Base-by-base conservation (phyloP, 2,888 invertebrate genomes). In the Miltochrista miniata region DNA sequence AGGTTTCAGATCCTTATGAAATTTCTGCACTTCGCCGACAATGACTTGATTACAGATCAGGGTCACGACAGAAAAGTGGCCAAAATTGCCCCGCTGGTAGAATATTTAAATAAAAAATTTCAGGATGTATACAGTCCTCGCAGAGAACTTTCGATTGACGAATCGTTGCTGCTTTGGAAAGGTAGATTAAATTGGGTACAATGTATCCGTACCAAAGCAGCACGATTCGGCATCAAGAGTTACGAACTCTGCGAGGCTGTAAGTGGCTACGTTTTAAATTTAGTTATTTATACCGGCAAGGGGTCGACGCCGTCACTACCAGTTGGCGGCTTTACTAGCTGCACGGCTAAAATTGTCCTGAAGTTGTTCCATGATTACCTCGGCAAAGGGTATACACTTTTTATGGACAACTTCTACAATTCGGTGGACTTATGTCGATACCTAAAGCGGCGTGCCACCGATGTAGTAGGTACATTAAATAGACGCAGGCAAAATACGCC, bases 161-260 rank as follows among this genome's bases (percentile, higher is more conserved):
- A 68, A 48, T 64, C 64, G 34, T 29, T 64, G 36, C 54, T 67
- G 35, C 53, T 63, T 15, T 64, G 61, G 61, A 65, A 65, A 39
- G 57, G 59, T 7, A 43, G 50, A 13, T 31, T 59, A n/a, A 54
- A 45, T 15, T 59, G 58, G 58, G 33, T 54, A 1, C 61, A 61
- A 35, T 52, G 55, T n/a, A n/a, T n/a, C n/a, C n/a, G n/a, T n/a
- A n/a, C n/a, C n/a, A n/a, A n/a, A n/a, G n/a, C n/a, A n/a, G 45
- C 56, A 13, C 33, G 54, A 46, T 57, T 56, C 12, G 60, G 56
- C 11, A 64, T 59, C 7, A 64, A 59, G 40, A 34, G 30, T n/a
- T 61, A 49, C 38, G 57, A 64, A 39, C 33, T 64, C 11, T 61
- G 58, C 36, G 50, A 56, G 24, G 35, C 52, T 15, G 35, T 34